Conservation (phyloP, 2,797 vertebrate species). For the Orestias chungarensis region DNA sequence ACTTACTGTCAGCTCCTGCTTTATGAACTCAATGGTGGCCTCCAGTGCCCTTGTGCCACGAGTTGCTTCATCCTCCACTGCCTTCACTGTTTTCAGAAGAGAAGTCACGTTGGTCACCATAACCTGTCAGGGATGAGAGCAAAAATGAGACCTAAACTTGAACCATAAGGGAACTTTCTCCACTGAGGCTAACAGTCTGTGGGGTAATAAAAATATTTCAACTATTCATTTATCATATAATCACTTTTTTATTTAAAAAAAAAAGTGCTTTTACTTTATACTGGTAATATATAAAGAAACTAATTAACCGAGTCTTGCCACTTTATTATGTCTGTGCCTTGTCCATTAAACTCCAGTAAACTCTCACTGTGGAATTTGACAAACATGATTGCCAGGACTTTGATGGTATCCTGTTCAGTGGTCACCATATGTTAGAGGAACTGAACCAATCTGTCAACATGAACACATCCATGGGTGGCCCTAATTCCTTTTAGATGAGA, state of each 20-base stretch:
- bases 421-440: constrained; percentile 74
- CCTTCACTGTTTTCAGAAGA: constrained; percentile 98
- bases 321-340: constrained; percentile 6
- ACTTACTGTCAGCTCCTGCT: constrained; percentile 94
- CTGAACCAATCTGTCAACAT: constrained; percentile 66
- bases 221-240: constrained; percentile 12
- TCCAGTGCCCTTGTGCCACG: constrained; percentile 96
- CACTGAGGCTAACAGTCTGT: constrained; percentile 16
- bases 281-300: not conserved
- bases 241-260: constrained; percentile 25
- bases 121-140: constrained; percentile 79
- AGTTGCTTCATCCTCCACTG: constrained; percentile 98
- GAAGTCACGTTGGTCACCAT: constrained; percentile 99
- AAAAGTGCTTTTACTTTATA: constrained; percentile 17
- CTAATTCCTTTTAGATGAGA: constrained; percentile 62
- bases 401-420: constrained; percentile 45
- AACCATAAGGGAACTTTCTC: constrained; percentile 65
- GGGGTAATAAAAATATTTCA: constrained; percentile 7
- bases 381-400: constrained; percentile 47
- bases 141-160: constrained; percentile 26
- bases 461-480: constrained; percentile 60
- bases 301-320: constrained; percentile 13
- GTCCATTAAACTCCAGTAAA: constrained; percentile 23
- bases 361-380: constrained; percentile 49
- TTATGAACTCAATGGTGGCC: constrained; percentile 97